These are phyloP conservation scores for Macrotrachela quadricornifera DNA, from an alignment of 1,140 invertebrate genomes.

Conservation along the genomic window DNA sequence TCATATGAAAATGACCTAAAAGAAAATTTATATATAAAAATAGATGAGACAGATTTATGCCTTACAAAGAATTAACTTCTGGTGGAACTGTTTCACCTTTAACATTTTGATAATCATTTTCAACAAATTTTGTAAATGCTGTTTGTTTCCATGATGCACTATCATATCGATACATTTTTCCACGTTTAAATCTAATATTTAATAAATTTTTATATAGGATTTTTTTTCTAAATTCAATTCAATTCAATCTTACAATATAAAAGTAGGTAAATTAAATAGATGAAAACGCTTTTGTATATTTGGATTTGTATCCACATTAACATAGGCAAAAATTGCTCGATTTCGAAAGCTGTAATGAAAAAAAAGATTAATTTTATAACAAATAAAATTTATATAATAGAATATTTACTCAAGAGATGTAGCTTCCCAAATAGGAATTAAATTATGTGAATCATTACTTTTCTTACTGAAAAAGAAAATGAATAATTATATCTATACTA, in stretches of 20 bases:
- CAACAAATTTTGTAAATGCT: constrained; percentile 53
- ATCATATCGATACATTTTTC: constrained; percentile 61
- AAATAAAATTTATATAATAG: too few relatives aligned
- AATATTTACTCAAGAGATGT: constrained; percentile 18
- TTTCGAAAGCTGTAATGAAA: constrained; percentile 37
- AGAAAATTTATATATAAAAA: too few relatives aligned
- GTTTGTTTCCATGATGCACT: constrained; percentile 48
- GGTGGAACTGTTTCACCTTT: constrained; percentile 43
- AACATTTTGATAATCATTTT: constrained; percentile 55
- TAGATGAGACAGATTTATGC: too few relatives aligned
- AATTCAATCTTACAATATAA: constrained; percentile 47
- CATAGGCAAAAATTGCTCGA: constrained; percentile 42
- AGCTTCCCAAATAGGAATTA: constrained; percentile 15
- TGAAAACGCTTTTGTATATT: constrained; percentile 41
- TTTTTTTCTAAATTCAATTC: constrained; percentile 13
- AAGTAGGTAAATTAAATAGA: constrained; percentile 47
- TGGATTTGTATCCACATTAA: neutral
- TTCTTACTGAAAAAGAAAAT: neutral
- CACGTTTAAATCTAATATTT: constrained; percentile 48
- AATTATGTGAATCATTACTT: too few relatives aligned
- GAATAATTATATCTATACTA: neutral
- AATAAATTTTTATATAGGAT: too few relatives aligned
- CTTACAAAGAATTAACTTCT: neutral
- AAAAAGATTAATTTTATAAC: too few relatives aligned
- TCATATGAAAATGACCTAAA: too few relatives aligned